Evolutionary conservation across 2,888 invertebrate genomes (phyloP), one percentile per base, ranked within the genome.

Genomic region (Eretmocerus hayati): DNA sequence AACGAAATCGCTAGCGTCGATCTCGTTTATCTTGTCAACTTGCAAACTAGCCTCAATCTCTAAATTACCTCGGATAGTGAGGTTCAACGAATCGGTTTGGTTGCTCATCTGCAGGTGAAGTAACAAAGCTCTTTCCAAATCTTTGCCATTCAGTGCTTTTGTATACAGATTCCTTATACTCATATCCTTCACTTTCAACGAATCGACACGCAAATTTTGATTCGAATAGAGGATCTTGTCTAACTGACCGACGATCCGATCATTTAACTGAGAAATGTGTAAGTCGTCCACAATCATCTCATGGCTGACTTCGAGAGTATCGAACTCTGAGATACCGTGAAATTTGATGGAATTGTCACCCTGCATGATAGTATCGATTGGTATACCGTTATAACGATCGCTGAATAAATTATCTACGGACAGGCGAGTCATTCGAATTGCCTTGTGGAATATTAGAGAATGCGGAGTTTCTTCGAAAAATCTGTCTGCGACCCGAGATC

Each of bases 11-110:
- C 42, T 45, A 1, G 48, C 8, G n/a, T 46, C 23, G 21, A 56
- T 30, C 6, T 51, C 37, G 20, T 61, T 61, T 18, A 67, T 62
- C 26, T 23, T 42, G 4, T 30, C 21, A 1, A 59, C 48, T 21
- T 46, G 33, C 4, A 64, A 46, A 23, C 54, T 42, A 4, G 43
- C 48, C 11, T 53, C 50, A 13, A 68, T 49, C 20, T 46, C 48
- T 4, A 67, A 32, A 26, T 63, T 57, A 3, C 61, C 66, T 2
- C 60, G 58, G 33, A 68, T 54, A 2, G 58, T 46, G 9, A 66
- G 26, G 13, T 20, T 18, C 9, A 42, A 11, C 11, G 22, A 33
- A 19, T 49, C n/a, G 2, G 8, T 2, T 22, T 15, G 37, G 9
- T 26, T 20, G 4, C n/a, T n/a, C 11, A 45, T 13, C 2, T 16